A percentile compares a stretch with the other conserved stretches of the same genome.
These are phyloP conservation scores for Cyrtodaria siliqua DNA, from an alignment of 2,888 invertebrate genomes.

Conservation along the genomic window DNA sequence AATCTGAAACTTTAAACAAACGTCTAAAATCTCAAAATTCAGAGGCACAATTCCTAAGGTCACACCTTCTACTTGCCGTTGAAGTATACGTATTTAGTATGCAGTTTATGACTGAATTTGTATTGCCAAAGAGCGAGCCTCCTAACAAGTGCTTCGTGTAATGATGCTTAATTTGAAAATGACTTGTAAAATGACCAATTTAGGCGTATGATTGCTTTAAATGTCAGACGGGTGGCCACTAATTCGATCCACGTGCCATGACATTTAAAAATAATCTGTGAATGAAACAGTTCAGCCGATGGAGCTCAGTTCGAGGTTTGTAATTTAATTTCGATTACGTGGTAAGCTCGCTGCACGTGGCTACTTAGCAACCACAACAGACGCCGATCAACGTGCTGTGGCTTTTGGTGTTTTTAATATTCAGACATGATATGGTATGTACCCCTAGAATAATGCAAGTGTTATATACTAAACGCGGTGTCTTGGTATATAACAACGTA, in stretches of 20 bases:
- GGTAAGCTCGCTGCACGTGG: conserved; percentile 1
- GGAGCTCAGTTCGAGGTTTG: background rate
- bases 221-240: conserved; percentile 43
- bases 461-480: no score
- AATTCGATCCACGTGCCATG: conserved; percentile 46
- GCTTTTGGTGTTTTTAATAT: no score
- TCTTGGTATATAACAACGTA: no score
- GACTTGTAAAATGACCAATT: conserved; percentile 65
- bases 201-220: conserved; percentile 58
- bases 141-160: conserved; percentile 22
- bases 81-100: conserved; percentile 10
- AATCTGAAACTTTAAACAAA: no score
- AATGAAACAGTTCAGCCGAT: background rate
- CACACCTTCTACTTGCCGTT: background rate
- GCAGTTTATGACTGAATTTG: conserved; percentile 19
- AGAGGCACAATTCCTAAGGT: no score
- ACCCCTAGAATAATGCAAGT: no score
- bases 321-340: background rate
- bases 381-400: no score
- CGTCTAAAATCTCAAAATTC: no score
- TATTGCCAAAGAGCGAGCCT: conserved; percentile 6
- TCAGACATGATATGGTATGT: no score
- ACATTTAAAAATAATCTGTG: conserved; percentile 25
- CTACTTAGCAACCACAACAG: background rate
- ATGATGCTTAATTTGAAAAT: conserved; percentile 62